Base-by-base conservation (phyloP, 2,797 vertebrate genomes). In the Scarus forsteni region DNA sequence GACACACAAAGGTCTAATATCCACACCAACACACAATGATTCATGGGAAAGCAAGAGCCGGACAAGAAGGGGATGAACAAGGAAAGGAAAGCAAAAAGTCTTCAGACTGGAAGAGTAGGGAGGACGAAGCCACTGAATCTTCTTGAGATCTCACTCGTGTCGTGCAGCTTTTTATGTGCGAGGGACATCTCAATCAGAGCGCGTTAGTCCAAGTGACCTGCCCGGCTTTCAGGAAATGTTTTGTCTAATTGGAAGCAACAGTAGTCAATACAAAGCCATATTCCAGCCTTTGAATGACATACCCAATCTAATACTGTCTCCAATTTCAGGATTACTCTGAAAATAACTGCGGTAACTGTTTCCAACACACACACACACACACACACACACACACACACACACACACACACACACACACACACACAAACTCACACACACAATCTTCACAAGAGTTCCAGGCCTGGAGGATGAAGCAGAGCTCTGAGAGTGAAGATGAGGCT, bases 321-420 rank as follows among this genome's bases (percentile, higher is more conserved):
- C 90, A 87, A 90, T 93, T 94, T 92, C 88, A 86, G 92, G 93
- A 93, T 94, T 93, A 92, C 78, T 83, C 88, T 79, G 87, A 88
- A 91, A 91, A 93, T 93, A 89, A 92, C 81, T 68, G 73, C 79
- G 78, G 75, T 77, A 54, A 81, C 81, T 88, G 84, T 86, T 79
- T 91, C 89, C 89, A 91, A 89, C 82, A 81, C 73, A 87, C 84
- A 89, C 84, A 90, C 54, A 60, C 66, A 84, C 40, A 53, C 76
- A 70, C 49, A 68, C 85, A 89, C 82, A 81, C 73, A 87, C 84
- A 89, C 84, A 90, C 54, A 60, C 66, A 84, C 40, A 53, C 76
- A 70, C 49, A 68, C 85, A 89, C 82, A 81, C 73, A 87, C 84
- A 89, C 84, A 90, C 54, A 60, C 66, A 84, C 40, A 53, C 76